These are phyloP conservation scores for Prietella phreatophila DNA, from an alignment of 2,113 vertebrate genomes.

Conservation along the genomic window DNA sequence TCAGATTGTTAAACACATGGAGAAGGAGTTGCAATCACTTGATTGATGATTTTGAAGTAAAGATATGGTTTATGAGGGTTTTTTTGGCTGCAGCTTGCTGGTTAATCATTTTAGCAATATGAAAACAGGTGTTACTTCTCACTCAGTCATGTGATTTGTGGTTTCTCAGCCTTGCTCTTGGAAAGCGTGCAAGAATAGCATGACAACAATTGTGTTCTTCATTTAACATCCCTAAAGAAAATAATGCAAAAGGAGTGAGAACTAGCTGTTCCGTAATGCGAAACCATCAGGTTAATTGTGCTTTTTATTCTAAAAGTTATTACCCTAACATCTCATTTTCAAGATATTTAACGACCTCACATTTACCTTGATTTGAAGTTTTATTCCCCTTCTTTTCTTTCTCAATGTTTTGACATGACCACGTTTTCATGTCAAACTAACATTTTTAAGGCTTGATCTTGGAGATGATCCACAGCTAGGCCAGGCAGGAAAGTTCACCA, in stretches of 20 bases:
- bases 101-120: slow-evolving; percentile 35
- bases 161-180: background rate
- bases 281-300: background rate
- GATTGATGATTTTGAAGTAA: slow-evolving; percentile 8
- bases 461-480: background rate
- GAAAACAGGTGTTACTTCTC: slow-evolving; percentile 29
- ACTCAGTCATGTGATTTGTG: slow-evolving; percentile 8
- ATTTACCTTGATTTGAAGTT: background rate
- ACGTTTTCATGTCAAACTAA: background rate
- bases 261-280: background rate
- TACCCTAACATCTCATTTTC: background rate
- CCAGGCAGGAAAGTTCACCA: background rate
- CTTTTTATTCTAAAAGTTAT: background rate
- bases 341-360: background rate
- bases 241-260: background rate
- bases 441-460: background rate
- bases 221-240: background rate
- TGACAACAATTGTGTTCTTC: slow-evolving; percentile 11
- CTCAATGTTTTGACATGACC: background rate
- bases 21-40: background rate
- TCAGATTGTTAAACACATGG: slow-evolving; percentile 21
- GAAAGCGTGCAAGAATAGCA: background rate
- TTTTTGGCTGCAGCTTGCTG: slow-evolving; percentile 5
- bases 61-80: slow-evolving; percentile 19
- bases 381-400: background rate